Conservation (phyloP, 1,140 invertebrate genomes). For the Homalodisca vitripennis region DNA sequence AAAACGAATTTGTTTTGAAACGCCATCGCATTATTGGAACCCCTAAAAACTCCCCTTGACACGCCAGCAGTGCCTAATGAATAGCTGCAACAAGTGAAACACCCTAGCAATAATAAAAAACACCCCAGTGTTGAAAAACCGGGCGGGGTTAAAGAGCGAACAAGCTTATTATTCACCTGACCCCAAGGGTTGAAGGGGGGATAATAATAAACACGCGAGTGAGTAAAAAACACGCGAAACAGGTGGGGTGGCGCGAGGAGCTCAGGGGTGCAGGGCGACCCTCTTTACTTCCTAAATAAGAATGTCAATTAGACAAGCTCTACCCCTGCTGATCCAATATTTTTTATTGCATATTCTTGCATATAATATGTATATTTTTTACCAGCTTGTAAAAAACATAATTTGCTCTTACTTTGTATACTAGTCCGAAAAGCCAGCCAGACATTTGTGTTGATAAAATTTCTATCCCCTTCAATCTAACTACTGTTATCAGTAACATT, state of each 20-base stretch:
- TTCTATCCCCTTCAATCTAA: too few relatives aligned
- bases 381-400: background rate
- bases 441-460: too few relatives aligned
- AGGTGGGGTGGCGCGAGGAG: background rate
- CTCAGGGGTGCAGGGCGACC: background rate
- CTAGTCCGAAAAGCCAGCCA: background rate
- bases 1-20: background rate
- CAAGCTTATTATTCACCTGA: conserved; percentile 8
- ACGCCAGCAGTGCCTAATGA: background rate
- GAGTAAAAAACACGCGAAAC: background rate
- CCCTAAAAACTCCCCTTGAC: background rate
- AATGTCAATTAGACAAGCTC: background rate
- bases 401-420: background rate
- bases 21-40: background rate
- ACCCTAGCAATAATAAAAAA: too few relatives aligned
- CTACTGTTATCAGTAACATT: too few relatives aligned
- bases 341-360: background rate
- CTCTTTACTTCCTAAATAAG: background rate
- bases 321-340: background rate
- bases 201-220: conserved; percentile 9
- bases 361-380: background rate
- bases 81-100: conserved; percentile 1
- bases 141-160: conserved; percentile 6
- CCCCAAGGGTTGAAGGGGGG: background rate
- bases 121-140: background rate